Conservation (phyloP, 2,797 vertebrate species). For the Argya squamiceps region DNA sequence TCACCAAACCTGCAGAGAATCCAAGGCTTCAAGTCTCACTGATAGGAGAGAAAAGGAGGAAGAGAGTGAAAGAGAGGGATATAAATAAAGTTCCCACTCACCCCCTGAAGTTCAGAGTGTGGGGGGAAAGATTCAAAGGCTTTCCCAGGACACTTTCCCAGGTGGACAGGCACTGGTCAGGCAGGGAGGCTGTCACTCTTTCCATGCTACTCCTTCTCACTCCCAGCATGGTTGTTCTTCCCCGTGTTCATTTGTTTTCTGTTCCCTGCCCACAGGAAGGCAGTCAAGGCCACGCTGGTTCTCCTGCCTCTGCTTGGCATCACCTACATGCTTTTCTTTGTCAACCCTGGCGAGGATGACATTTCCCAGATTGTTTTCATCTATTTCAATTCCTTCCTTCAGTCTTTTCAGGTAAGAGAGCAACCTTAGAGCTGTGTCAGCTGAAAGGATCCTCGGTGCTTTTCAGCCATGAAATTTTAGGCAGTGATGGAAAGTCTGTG, state of each 20-base stretch:
- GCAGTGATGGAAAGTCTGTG: not conserved
- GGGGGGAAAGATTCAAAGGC: not conserved
- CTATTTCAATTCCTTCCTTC: constrained; percentile 98
- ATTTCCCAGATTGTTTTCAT: constrained; percentile 97
- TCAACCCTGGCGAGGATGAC: constrained; percentile 95
- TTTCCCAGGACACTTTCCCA: not conserved
- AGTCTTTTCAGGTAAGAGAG: constrained; percentile 92
- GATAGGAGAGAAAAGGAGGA: not conserved
- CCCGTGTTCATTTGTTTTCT: not conserved
- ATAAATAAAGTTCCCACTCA: not conserved
- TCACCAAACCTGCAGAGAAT: not conserved
- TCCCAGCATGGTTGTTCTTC: not conserved
- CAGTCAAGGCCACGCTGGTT: constrained; percentile 94
- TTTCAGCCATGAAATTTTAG: not conserved
- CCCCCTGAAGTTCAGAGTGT: not conserved
- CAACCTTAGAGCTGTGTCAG: not conserved
- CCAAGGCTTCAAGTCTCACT: not conserved
- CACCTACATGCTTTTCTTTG: constrained; percentile 98
- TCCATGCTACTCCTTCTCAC: not conserved
- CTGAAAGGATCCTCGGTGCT: not conserved
- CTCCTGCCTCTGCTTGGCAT: constrained; percentile 93
- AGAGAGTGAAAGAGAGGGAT: no score
- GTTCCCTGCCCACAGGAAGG: constrained; percentile 84
- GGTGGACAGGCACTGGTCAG: not conserved
- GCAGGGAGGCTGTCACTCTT: not conserved